Percentiles rank a stretch among this genome's conserved stretches.
Conservation (phyloP, 2,797 vertebrate genomes). For the Acomys russatus region DNA sequence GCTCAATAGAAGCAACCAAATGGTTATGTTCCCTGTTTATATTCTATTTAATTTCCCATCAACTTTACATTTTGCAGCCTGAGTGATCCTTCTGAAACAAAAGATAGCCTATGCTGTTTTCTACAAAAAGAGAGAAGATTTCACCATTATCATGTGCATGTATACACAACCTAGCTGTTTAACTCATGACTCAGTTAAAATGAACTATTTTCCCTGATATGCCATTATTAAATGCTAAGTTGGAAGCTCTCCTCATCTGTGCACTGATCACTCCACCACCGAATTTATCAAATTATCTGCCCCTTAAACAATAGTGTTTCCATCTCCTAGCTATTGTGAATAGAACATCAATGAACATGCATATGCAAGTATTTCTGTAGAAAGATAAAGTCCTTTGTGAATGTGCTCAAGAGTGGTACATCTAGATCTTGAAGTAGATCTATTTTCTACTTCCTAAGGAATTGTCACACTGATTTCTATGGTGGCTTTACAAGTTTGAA, state of each 20-base stretch:
- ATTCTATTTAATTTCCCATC: not conserved
- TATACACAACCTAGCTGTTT: not conserved
- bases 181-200: not conserved
- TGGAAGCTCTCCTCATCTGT: constrained; percentile 19
- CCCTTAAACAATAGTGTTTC: not conserved
- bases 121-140: not conserved
- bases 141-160: not conserved
- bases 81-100: not conserved
- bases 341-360: not conserved
- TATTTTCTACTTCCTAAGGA: not conserved
- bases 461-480: not conserved
- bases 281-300: not conserved
- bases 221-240: not conserved
- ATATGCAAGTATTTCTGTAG: not conserved
- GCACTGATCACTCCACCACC: not conserved
- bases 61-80: constrained; percentile 10
- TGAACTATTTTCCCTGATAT: not conserved
- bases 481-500: not conserved
- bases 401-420: not conserved
- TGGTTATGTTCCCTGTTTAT: not conserved
- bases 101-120: not conserved
- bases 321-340: not conserved
- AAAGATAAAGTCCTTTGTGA: not conserved
- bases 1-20: not conserved
- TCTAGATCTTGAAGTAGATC: not conserved